A percentile compares a stretch with the other conserved stretches of the same genome.
These are phyloP conservation scores for Notolepis coatsorum DNA, from an alignment of 2,797 vertebrate genomes.

Conservation along the genomic window DNA sequence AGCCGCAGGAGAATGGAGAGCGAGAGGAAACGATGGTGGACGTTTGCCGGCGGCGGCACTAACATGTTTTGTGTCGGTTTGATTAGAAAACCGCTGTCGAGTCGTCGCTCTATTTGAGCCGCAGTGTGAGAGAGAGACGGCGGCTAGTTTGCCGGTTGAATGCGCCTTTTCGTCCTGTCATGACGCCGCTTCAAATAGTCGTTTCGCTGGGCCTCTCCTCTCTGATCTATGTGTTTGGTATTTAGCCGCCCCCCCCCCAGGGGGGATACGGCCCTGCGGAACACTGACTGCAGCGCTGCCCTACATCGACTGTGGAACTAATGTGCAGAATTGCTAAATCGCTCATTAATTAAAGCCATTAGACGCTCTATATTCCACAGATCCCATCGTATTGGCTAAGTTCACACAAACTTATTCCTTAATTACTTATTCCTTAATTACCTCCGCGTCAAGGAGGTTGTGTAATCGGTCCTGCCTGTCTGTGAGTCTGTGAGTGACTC, in stretches of 20 bases:
- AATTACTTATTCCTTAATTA: conserved; percentile 38
- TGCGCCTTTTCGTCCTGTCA: conserved; percentile 30
- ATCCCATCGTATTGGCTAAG: conserved; percentile 23
- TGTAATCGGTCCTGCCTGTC: too few species aligned
- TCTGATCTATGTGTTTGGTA: conserved; percentile 45
- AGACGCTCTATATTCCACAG: conserved; percentile 2
- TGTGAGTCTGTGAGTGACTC: too few species aligned
- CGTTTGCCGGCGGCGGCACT: conserved; percentile 26
- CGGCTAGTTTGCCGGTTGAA: conserved; percentile 25
- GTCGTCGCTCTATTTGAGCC: conserved; percentile 16
- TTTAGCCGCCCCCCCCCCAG: conserved; percentile 30
- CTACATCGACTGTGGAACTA: conserved; percentile 19
- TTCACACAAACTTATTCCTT: conserved; percentile 26
- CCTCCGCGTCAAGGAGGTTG: too few species aligned
- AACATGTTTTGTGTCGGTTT: conserved; percentile 40
- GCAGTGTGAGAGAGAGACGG: conserved; percentile 16
- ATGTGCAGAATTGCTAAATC: conserved; percentile 33
- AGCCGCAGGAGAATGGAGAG: conserved; percentile 17
- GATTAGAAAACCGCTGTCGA: conserved; percentile 28
- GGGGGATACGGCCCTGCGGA: conserved; percentile 40
- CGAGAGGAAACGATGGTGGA: conserved; percentile 31
- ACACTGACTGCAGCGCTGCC: conserved; percentile 39
- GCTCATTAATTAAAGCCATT: conserved; percentile 30
- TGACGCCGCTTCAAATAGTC: conserved; percentile 37
- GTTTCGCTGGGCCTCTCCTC: conserved; percentile 24